Evolutionary conservation across 2,888 invertebrate species (phyloP).

Genomic region (Lypha dubia): DNA sequence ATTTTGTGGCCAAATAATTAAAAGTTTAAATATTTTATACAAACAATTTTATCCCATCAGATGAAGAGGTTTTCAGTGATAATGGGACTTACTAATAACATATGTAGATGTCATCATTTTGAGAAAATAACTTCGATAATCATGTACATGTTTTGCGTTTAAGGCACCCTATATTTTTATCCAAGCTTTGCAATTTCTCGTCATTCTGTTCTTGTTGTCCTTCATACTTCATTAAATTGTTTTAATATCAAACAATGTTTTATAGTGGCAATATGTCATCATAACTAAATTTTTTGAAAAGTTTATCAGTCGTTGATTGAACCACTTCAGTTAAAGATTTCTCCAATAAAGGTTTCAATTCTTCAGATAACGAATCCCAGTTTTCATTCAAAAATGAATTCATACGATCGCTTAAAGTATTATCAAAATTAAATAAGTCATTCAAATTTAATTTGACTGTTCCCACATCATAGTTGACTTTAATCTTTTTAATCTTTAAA

Average conservation of each 20-base stretch:
- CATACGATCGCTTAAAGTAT: slow-evolving; percentile 88
- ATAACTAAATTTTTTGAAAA: slow-evolving; percentile 86
- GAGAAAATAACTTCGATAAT: no score
- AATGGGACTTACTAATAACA: no score
- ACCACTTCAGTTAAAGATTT: slow-evolving; percentile 86
- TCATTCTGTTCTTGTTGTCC: no score
- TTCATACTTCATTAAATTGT: no score
- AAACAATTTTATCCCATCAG: no score
- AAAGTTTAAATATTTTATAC: no score
- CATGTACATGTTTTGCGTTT: no score
- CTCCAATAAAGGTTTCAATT: slow-evolving; percentile 89
- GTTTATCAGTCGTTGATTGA: slow-evolving; percentile 85
- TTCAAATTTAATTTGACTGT: slow-evolving; percentile 87
- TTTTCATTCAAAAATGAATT: slow-evolving; percentile 91
- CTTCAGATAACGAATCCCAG: slow-evolving; percentile 88
- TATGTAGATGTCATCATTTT: no score
- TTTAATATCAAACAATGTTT: slow-evolving; percentile 49
- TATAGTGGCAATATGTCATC: slow-evolving; percentile 84
- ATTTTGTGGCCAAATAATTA: no score
- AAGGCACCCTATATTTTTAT: no score
- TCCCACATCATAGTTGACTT: slow-evolving; percentile 87
- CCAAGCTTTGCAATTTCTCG: no score
- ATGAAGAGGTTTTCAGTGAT: no score
- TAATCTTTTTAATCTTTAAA: slow-evolving; percentile 86
- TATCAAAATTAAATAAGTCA: slow-evolving; percentile 89